phyloP scores from a whole-genome alignment of 2,113 vertebrate species.

The Herpetotheres cachinnans region DNA sequence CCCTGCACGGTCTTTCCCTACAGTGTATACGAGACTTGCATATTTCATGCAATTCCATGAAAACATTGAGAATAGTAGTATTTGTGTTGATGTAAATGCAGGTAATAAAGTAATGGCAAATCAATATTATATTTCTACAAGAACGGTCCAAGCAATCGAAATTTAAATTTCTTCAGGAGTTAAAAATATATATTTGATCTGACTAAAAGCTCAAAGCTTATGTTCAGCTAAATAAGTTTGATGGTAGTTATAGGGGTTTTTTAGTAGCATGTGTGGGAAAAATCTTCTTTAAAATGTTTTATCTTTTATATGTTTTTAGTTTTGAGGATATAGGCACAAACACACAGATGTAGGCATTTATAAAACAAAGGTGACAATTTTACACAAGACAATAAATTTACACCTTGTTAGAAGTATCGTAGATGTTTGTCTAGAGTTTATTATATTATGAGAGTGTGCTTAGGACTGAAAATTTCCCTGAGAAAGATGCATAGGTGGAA shows the following conservation, averaged over 20 bases:
- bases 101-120: background rate
- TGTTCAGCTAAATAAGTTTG: background rate
- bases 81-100: background rate
- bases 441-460: background rate
- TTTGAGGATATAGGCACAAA: background rate
- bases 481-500: background rate
- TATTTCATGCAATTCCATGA: background rate
- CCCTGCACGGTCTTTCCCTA: background rate
- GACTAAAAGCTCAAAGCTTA: background rate
- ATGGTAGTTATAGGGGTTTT: background rate
- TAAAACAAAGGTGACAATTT: background rate
- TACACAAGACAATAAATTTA: background rate
- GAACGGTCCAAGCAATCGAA: background rate
- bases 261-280: background rate
- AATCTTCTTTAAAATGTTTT: fast-evolving
- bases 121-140: background rate
- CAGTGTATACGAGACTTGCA: background rate
- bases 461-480: background rate
- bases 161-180: background rate
- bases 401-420: background rate
- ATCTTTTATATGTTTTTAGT: background rate
- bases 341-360: background rate
- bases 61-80: background rate
- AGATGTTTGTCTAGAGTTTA: background rate
- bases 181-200: background rate